Base-by-base conservation (phyloP, 2,888 invertebrate genomes). In the Icerya purchasi region DNA sequence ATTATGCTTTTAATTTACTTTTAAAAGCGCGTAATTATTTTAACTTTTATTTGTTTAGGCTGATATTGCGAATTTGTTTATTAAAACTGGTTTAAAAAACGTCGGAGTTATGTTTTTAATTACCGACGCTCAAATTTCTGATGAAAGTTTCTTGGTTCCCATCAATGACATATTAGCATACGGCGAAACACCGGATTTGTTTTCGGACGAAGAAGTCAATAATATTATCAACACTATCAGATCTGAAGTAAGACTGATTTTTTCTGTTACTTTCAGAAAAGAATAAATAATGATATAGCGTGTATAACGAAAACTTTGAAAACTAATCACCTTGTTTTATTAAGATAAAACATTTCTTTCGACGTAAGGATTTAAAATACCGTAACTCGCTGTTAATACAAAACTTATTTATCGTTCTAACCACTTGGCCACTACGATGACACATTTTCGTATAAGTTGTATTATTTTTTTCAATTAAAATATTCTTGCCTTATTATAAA, bases 81-180 rank as follows among this genome's bases (percentile, higher is more conserved):
- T 85, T 56, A 93, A 91, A 71, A 80, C 87, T 1, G 94, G 92
- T 0, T 70, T 92, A 51, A 93, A 92, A 71, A 83, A 80, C 67
- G 79, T 89, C 2, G 84, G 85, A 19, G 84, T 82, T 53, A 82
- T 91, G 62, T 93, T 92, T 71, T 71, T 94, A 21, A 88, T 94
- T 86, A 91, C 92, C 0, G 94, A 94, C 70, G 86, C 90, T 0
- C 93, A 94, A 72, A 83, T 94, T 0, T 83, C 90, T 0, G 86
- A 91, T 53, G 94, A 96, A 70, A 78, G 81, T 56, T 94, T 91
- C 72, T 74, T 96, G 36, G 93, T 94, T 2, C 76, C 92, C 18
- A 85, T 96, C 58, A 94, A 96, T 69, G 93, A 94, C 70, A 77
- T 94, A 73, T 74, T 96, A 58, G 91, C 93, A 0, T 91, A 91